Conservation (phyloP, 2,888 invertebrate genomes). For the Carterocephalus palaemon region DNA sequence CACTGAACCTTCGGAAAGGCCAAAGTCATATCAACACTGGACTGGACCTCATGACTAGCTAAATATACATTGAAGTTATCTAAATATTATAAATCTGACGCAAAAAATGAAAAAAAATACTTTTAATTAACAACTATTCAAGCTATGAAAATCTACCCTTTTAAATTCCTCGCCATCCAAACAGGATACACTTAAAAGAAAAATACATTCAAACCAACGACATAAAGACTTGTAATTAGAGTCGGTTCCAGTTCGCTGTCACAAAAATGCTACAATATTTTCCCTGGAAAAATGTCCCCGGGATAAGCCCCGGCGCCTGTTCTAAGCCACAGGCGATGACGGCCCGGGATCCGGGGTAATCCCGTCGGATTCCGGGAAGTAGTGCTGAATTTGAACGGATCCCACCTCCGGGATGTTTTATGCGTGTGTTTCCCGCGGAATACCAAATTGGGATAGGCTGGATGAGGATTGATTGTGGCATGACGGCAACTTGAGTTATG, state of each 20-base stretch:
- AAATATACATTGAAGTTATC: too few species aligned
- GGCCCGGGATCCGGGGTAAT: constrained; percentile 37
- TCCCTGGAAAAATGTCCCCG: constrained; percentile 46
- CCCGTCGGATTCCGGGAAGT: constrained; percentile 33
- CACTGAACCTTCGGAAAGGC: too few species aligned
- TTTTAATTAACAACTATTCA: too few species aligned
- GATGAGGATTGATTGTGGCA: constrained; percentile 4
- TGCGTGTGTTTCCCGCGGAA: constrained; percentile 32
- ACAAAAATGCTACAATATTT: constrained; percentile 39
- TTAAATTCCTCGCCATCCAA: too few species aligned
- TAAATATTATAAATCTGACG: too few species aligned
- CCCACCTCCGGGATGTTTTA: constrained; percentile 35
- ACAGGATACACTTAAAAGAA: too few species aligned
- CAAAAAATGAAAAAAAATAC: too few species aligned
- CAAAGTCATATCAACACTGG: too few species aligned
- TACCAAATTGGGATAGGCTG: constrained; percentile 30
- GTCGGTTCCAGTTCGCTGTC: constrained; percentile 16
- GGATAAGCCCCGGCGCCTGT: constrained; percentile 44
- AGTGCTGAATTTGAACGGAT: constrained; percentile 38
- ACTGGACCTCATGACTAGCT: too few species aligned
- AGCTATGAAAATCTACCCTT: too few species aligned
- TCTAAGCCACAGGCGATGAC: constrained; percentile 56
- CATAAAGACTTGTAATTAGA: not conserved
- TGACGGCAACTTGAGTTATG: too few species aligned
- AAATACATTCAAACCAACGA: not conserved